phyloP scores from a whole-genome alignment of 2,797 vertebrate species.

The Serranus cabrilla region DNA sequence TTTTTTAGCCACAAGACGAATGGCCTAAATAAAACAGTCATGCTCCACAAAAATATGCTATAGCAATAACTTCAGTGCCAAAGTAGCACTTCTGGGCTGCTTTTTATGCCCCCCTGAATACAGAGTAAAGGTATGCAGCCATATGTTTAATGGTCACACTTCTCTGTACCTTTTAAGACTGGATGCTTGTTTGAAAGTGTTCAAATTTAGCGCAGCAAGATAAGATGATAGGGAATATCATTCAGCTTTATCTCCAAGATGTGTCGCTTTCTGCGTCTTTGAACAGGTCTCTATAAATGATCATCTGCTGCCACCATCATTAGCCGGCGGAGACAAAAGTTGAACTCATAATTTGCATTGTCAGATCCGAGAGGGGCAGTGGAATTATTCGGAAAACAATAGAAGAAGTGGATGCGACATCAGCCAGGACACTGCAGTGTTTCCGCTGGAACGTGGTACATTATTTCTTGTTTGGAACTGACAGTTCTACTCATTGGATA shows the following conservation, averaged over 20 bases:
- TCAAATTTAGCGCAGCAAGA: conserved; percentile 36
- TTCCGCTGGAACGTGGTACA: conserved; percentile 33
- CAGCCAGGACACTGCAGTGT: conserved; percentile 40
- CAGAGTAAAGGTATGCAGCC: conserved; percentile 38
- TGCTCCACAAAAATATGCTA: conserved; percentile 58
- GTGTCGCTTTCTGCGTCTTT: conserved; percentile 39
- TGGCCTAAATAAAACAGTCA: conserved; percentile 73
- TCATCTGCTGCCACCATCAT: conserved; percentile 49
- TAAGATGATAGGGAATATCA: conserved; percentile 48
- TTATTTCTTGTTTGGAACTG: conserved; percentile 59
- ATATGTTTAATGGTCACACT: conserved; percentile 56
- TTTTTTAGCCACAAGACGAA: conserved; percentile 67
- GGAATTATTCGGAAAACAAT: conserved; percentile 49
- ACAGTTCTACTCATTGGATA: conserved; percentile 42
- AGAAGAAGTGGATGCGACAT: conserved; percentile 27
- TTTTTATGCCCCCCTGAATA: conserved; percentile 52
- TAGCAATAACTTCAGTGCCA: conserved; percentile 53
- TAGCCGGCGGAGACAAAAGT: conserved; percentile 48
- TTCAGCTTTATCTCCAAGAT: conserved; percentile 46
- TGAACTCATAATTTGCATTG: conserved; percentile 55
- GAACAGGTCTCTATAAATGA: conserved; percentile 44
- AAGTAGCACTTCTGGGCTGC: conserved; percentile 40
- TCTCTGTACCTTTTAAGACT: conserved; percentile 1
- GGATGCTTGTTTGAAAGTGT: conserved; percentile 32
- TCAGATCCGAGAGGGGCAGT: conserved; percentile 43